Evolutionary conservation across 1,140 invertebrate species (phyloP), one percentile per base, ranked within the genome.

Genomic region (Tenebrio molitor): DNA sequence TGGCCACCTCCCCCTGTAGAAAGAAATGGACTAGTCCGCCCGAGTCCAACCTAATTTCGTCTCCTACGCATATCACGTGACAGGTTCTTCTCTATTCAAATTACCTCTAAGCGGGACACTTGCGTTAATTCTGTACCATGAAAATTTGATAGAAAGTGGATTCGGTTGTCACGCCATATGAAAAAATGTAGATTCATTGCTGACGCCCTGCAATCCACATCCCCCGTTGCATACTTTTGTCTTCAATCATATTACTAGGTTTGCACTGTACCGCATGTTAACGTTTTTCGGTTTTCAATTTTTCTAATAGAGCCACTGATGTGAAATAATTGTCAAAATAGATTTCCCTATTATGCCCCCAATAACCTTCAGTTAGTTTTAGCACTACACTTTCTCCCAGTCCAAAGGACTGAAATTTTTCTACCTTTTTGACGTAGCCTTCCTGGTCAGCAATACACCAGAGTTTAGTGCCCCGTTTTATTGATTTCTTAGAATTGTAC

Each of bases 401-500:
- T 39, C 76, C 62, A 69, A 75, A 80, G 62, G 78, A 77, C 50
- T 73, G 65, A 72, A 41, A 72, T 39, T 72, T 72, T 68, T 75
- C 17, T 41, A 62, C 41, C 10, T 23, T 15, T 42, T 29, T 67
- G 34, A 36, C 69, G 21, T 39, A 36, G 15, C 29, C 23, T 23
- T 79, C 25, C 58, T 72, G 46, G 14, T 74, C 74, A 50, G 53
- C 64, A 39, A 72, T 15, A 41, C 50, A 69, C 82, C 84, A 86
- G 50, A 84, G 67, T 78, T 83, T 85, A 64, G 83, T 83, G 3
- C 82, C 83, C 75, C 84, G 78, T 79, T 87, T 86, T 69, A 84
- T 84, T 33, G 83, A 84, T 78, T 86, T 86, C 72, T 78, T 80
- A 69, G 83, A 83, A 21, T 81, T 81, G 75, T 85, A 86, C n/a